Base-by-base conservation (phyloP, 2,113 vertebrate species). In the Nicator chloris region DNA sequence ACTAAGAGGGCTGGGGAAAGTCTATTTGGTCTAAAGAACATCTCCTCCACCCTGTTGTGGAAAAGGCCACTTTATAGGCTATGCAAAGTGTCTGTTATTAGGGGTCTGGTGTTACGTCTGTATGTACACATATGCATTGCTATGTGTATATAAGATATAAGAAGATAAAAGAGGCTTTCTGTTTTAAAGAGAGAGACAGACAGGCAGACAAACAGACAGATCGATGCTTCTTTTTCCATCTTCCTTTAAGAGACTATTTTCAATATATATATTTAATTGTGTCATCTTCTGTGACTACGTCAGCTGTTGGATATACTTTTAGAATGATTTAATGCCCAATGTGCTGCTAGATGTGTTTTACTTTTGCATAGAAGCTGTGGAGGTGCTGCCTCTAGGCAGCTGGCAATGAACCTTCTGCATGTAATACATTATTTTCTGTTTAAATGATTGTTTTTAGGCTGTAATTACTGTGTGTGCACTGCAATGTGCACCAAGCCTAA, bases 401-500 rank as follows among this genome's bases (percentile, higher is more conserved):
- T 94, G 86, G 53, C 45, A 92, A 71, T 39, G 76, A 95, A 82
- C 75, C 88, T 91, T 65, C 60, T 78, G 39, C 56, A 37, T 45
- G 20, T 33, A 93, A 91, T 47, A 19, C 40, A 51, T 83, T 81
- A 42, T 94, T 95, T 79, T 82, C 70, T 68, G 69, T 95, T 95
- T 81, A 96, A 94, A 83, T 80, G 7, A 61, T 80, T 72, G 64
- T 76, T 96, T 95, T 75, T 79, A 86, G 90, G 84, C 80, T 85
- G 69, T 91, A 91, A 96, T 94, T 95, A 95, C 71, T 79, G 31
- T 45, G 85, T 81, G 88, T 92, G 88, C 39, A 11, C 73, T 90
- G 82, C 86, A 86, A 45, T 64, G 77, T 40, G 60, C 75, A 92
- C 68, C 60, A 65, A 85, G n/a, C 28, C 44, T 87, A 86, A 95